These are phyloP conservation scores for Periplaneta americana DNA, from an alignment of 1,140 invertebrate genomes.

Conservation along the genomic window DNA sequence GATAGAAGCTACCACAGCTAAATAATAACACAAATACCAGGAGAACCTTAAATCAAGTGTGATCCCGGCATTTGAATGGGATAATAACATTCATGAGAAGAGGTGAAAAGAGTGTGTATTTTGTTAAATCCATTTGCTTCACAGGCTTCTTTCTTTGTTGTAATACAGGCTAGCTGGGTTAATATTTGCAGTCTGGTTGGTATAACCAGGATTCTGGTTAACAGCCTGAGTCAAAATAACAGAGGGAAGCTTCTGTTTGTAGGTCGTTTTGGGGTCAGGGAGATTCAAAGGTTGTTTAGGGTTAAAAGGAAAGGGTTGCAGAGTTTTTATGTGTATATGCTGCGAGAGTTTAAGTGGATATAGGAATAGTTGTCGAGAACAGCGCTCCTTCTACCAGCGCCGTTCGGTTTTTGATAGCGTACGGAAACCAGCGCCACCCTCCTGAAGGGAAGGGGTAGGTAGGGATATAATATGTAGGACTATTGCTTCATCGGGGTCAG, in stretches of 20 bases:
- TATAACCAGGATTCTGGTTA: no score
- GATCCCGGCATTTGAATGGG: no score
- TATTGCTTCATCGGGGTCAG: not conserved
- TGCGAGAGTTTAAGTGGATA: not conserved
- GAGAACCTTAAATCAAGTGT: no score
- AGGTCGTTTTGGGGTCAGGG: not conserved
- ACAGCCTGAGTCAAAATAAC: not conserved
- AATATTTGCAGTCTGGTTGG: no score
- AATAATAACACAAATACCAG: no score
- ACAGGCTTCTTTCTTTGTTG: no score
- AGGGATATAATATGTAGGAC: not conserved
- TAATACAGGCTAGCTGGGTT: no score
- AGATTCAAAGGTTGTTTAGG: not conserved
- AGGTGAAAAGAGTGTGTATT: no score
- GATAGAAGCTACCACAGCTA: no score
- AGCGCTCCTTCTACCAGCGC: not conserved
- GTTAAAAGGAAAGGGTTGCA: not conserved
- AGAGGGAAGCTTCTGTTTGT: not conserved
- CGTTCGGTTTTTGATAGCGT: not conserved
- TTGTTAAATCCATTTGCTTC: no score
- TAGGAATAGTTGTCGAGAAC: not conserved
- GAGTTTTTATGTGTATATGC: not conserved
- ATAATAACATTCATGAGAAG: no score
- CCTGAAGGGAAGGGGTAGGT: not conserved
- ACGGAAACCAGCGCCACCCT: not conserved